A percentile compares a stretch with the other conserved stretches of the same genome.
These are phyloP conservation scores for Stenotaenia linearis DNA, from an alignment of 2,888 invertebrate species.

Conservation along the genomic window DNA sequence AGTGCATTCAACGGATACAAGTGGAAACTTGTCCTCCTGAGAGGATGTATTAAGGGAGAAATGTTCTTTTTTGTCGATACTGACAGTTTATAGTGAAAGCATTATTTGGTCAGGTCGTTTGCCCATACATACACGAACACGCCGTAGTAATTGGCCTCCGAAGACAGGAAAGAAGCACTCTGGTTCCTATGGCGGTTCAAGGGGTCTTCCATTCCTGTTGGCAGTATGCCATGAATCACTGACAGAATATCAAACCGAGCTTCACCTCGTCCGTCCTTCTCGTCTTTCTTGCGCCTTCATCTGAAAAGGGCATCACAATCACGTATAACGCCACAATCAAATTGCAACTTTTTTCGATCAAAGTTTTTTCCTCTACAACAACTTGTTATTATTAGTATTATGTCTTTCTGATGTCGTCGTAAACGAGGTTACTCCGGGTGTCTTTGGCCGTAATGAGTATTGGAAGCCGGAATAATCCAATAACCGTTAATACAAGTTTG, in stretches of 20 bases:
- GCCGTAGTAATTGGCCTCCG: conserved; percentile 13
- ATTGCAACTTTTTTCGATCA: not conserved
- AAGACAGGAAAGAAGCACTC: conserved; percentile 22
- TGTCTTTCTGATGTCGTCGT: not conserved
- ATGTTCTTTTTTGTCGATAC: not conserved
- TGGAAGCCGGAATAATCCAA: not conserved
- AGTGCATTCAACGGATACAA: too few species aligned
- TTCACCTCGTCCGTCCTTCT: not conserved
- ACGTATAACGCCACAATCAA: not conserved
- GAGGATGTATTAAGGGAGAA: not conserved
- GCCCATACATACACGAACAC: conserved; percentile 19
- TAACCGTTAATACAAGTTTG: not conserved
- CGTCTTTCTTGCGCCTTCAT: not conserved
- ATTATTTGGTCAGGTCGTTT: conserved; percentile 26
- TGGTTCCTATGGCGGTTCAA: conserved; percentile 9
- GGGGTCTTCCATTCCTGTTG: conserved; percentile 7
- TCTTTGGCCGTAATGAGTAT: not conserved
- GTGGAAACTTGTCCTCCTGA: too few species aligned
- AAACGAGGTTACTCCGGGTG: not conserved
- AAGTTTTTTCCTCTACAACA: too few species aligned
- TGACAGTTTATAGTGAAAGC: conserved; percentile 24
- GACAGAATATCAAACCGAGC: conserved; percentile 6
- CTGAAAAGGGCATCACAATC: conserved; percentile 21
- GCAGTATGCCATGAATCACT: conserved; percentile 18
- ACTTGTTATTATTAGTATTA: not conserved